Conservation (phyloP, 2,797 vertebrate species). For the Miichthys miiuy region DNA sequence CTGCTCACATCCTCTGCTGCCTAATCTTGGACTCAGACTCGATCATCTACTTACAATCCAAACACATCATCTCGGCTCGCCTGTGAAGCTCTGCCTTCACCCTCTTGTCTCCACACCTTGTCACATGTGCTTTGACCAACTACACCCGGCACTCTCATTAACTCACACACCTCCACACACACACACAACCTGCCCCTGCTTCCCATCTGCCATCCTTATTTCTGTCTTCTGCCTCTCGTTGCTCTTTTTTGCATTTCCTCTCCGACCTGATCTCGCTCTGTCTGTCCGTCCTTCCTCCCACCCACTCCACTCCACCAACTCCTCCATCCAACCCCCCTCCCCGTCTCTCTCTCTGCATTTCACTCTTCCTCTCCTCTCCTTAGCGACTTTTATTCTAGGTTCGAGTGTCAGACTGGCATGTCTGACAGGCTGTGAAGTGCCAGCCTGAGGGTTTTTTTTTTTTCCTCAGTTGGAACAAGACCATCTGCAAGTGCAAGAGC, state of each 20-base stretch:
- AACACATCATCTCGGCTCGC: constrained; percentile 8
- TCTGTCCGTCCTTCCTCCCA: constrained; percentile 26
- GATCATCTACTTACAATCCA: background rate
- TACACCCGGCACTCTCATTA: constrained; percentile 35
- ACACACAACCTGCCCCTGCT: constrained; percentile 12
- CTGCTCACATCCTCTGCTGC: background rate
- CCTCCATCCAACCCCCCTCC: too few relatives aligned
- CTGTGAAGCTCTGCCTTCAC: background rate
- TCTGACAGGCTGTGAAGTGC: constrained; percentile 66
- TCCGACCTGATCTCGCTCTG: background rate
- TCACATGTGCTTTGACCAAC: constrained; percentile 26
- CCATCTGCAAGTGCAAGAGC: constrained; percentile 50
- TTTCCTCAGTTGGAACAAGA: constrained; percentile 44
- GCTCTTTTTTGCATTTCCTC: constrained; percentile 13
- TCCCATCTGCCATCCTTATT: constrained; percentile 38
- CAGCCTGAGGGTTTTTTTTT: constrained; percentile 41
- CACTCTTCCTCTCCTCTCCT: constrained; percentile 13
- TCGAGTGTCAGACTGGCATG: constrained; percentile 55
- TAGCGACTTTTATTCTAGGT: constrained; percentile 28
- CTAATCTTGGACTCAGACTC: background rate
- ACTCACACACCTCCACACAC: constrained; percentile 32
- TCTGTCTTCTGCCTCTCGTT: constrained; percentile 23
- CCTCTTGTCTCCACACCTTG: constrained; percentile 18
- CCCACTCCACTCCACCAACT: constrained; percentile 8
- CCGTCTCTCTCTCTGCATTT: background rate